Base-by-base conservation (phyloP, 2,888 invertebrate genomes). In the Stenichneumon culpator region DNA sequence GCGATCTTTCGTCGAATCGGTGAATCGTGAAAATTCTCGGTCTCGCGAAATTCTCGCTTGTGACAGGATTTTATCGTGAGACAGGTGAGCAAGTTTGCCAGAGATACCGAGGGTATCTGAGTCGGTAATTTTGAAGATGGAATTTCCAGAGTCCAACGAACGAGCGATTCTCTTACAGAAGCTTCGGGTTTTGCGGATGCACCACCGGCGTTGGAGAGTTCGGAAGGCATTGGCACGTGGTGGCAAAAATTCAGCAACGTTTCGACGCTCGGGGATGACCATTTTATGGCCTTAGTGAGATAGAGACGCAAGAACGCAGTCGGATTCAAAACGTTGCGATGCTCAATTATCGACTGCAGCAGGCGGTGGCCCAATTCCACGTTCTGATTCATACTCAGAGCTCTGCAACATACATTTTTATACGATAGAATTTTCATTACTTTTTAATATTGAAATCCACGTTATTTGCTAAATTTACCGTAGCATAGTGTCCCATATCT, bases 361-460 rank as follows among this genome's bases (percentile, higher is more conserved):
- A 95, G 90, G 36, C 89, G 89, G 89, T 95, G 95, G 0, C 94
- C 94, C 63, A 93, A 89, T 32, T 74, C 84, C 84, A 94, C 94
- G 77, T 94, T 94, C 80, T 95, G 94, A 88, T 94, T 94, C 86
- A 94, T 90, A 39, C 94, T 95, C 60, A 95, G 91, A 52, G 94
- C 94, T 87, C 95, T 95, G 86, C 83, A 93, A 94, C 74, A 36
- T 19, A 9, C 19, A 63, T 73, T 54, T 47, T n/a, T 67, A 1
- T 32, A 50, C 3, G 14, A 63, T 44, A 14, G 4, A 60, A 69
- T 52, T 50, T 3, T 2, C 16, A 32, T 47, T 39, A 3, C n/a
- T 57, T 7, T 0, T 50, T 25, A 67, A 50, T 19, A 11, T 57
- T 54, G 19, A n/a, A 28, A 25, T 50, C 16, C 6, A n/a, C 16